Conservation (phyloP, 2,113 vertebrate species). For the Cyanoramphus novaezelandiae region DNA sequence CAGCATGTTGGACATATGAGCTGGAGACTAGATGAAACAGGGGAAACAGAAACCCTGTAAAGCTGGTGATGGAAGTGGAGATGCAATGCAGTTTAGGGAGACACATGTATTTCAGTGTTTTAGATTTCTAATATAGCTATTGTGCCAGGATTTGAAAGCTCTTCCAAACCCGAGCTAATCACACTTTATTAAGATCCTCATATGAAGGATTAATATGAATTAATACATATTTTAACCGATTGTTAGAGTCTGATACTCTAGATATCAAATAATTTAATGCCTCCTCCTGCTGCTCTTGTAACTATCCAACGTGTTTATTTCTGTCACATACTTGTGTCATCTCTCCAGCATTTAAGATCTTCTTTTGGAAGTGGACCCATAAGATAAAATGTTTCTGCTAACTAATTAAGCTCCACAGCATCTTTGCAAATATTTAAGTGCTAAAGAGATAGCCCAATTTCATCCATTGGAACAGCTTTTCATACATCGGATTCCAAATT, state of each 20-base stretch:
- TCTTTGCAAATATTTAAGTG: slow-evolving; percentile 21
- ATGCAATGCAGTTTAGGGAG: neutral
- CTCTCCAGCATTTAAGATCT: neutral
- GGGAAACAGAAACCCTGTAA: neutral
- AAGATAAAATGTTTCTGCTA: neutral
- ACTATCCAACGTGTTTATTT: neutral
- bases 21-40: neutral
- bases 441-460: neutral
- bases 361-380: neutral
- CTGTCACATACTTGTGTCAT: neutral
- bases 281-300: neutral
- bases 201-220: neutral
- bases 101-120: neutral
- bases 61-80: neutral
- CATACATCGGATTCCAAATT: neutral
- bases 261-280: neutral
- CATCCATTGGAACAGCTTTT: neutral
- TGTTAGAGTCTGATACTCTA: neutral
- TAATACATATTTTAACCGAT: neutral
- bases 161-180: neutral
- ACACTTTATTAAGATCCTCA: neutral
- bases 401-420: slow-evolving; percentile 7
- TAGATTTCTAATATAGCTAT: neutral
- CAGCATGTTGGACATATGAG: neutral
- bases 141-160: neutral